Evolutionary conservation across 2,113 vertebrate genomes (phyloP), one percentile per base, ranked within the genome.

Genomic region (Ptychochromis oligacanthus): DNA sequence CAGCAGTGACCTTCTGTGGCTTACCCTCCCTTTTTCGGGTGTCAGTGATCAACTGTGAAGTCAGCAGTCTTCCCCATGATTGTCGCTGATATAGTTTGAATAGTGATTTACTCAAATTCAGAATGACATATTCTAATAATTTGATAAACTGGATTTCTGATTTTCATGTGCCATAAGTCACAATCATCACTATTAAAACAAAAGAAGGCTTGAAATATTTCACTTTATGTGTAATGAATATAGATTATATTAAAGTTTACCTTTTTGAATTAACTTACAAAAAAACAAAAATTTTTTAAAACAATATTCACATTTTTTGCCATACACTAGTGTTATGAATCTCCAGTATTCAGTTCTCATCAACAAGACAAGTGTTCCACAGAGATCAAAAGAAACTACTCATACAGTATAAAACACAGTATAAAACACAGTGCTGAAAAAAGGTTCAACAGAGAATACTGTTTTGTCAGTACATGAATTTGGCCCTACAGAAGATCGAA

Each of bases 361-460:
- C 46, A 31, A 58, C 4, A 15, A 26, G 22, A 79, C 7, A 75
- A 80, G 43, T 79, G 77, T 61, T 84, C 84, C 86, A 72, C 74
- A 87, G 67, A 59, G 28, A 28, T n/a, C 22, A 43, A 77, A 64
- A 57, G 64, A 84, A 9, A 52, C 67, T 75, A 57, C 55, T 70
- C 83, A 83, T 77, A 38, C 14, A 64, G 52, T 76, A 75, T 70
- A 26, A 49, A 49, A 70, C 24, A 81, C 18, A 31, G 7, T 38
- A 18, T 70, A 70, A 13, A 52, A 70, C 67, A 74, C 36, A 82
- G 22, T 55, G 52, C 59, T 55, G 58, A 38, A 34, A 65, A 77
- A 34, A 74, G 49, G 20, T 70, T 80, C 58, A 87, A 65, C 52
- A 52, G 59, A 77, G 31, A 72, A 36, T 58, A 62, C 40, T 59